These are phyloP conservation scores for Ondatra zibethicus DNA, from an alignment of 2,113 vertebrate species.

Conservation along the genomic window DNA sequence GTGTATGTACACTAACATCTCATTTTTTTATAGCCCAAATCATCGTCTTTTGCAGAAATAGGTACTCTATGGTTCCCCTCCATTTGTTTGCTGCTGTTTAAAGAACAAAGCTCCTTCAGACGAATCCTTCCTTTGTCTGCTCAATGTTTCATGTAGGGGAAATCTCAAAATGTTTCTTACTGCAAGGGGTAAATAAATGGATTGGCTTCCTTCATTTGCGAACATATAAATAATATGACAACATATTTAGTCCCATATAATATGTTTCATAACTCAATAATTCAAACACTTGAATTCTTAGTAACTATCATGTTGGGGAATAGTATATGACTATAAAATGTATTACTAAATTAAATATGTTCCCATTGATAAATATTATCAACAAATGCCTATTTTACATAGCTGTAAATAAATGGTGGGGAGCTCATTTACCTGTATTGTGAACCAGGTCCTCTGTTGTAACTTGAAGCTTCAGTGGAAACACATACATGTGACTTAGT, in stretches of 20 bases:
- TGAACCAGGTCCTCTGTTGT: not conserved
- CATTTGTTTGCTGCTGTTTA: not conserved
- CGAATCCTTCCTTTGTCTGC: not conserved
- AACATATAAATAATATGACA: not conserved
- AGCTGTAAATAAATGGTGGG: not conserved
- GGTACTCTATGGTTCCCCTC: not conserved
- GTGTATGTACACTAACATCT: not conserved
- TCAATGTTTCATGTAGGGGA: not conserved
- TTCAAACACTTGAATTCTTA: not conserved
- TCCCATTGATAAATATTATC: not conserved
- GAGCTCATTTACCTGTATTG: not conserved
- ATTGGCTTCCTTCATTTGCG: not conserved
- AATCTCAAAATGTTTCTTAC: not conserved
- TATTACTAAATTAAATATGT: not conserved
- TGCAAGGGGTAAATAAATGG: not conserved
- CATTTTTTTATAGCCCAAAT: conserved; percentile 2
- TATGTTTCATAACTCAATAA: not conserved
- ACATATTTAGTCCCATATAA: not conserved
- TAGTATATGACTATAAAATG: not conserved
- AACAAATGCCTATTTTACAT: not conserved
- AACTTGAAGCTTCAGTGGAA: not conserved
- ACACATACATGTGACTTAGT: not conserved
- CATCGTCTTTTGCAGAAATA: not conserved
- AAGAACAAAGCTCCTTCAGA: not conserved
- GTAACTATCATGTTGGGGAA: not conserved